phyloP scores from a whole-genome alignment of 2,113 vertebrate species.

The Morone saxatilis region DNA sequence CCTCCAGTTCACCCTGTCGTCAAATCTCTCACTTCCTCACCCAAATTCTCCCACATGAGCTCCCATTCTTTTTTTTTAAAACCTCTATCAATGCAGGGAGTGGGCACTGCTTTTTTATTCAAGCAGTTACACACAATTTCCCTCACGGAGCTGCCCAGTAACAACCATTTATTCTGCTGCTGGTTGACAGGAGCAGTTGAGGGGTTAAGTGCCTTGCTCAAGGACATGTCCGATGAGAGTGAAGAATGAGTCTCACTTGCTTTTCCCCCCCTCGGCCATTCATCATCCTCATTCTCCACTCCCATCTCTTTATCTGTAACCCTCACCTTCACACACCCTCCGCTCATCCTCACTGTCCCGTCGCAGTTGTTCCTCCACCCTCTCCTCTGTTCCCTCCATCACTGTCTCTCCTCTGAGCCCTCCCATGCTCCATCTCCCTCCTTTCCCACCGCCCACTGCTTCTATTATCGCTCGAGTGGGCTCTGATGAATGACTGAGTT shows the following conservation, averaged over 20 bases:
- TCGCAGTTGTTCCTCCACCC: conserved; percentile 21
- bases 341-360: conserved; percentile 30
- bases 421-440: conserved; percentile 17
- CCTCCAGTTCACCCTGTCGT: not conserved
- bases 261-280: conserved; percentile 26
- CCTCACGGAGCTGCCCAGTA: conserved; percentile 4
- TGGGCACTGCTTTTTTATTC: conserved; percentile 21
- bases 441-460: conserved; percentile 40
- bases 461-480: conserved; percentile 23
- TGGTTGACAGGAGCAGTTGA: conserved; percentile 35
- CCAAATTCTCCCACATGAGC: not conserved
- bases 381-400: conserved; percentile 39
- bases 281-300: conserved; percentile 48
- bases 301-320: conserved; percentile 50
- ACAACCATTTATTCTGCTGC: conserved; percentile 16
- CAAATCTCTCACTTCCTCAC: not conserved
- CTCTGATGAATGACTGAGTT: conserved; percentile 45
- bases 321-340: conserved; percentile 63
- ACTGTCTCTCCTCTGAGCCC: conserved; percentile 25
- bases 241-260: conserved; percentile 42
- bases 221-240: conserved; percentile 57
- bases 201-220: conserved; percentile 74
- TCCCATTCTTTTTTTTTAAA: not conserved
- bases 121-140: not conserved
- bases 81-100: not conserved